Evolutionary conservation across 2,888 invertebrate genomes (phyloP), one percentile per base, ranked within the genome.

Genomic region (Pheosia tremula): DNA sequence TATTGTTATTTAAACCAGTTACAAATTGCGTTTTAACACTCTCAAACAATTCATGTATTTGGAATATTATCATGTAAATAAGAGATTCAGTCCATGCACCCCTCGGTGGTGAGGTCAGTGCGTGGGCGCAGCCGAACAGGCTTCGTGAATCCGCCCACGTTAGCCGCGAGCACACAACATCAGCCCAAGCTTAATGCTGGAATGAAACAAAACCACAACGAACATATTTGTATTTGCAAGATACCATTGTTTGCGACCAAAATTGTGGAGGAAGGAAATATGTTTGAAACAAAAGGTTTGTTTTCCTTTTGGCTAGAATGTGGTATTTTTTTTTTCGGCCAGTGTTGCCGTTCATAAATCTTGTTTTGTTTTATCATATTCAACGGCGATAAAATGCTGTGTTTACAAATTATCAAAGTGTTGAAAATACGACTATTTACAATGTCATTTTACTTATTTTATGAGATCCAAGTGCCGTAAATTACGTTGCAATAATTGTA

Each of bases 71-170:
- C 75, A 77, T 75, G 77, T 68, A 77, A 66, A 77, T 74, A 74
- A 69, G 62, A 64, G 69, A 69, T 59, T 59, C 75, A 70, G 73
- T 79, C 77, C 79, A 77, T 82, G 81, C 83, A 83, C 82, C 80
- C 80, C 73, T 78, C 79, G 75, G 67, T 75, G 68, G 69, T 73
- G 80, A 85, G 91, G 91, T 91, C 91, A 89, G 75, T 74, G 82
- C 83, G 87, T 88, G 86, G 88, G 90, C 88, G 86, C 88, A 87
- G 74, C 45, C 81, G 80, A 85, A 85, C 87, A 79, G 82, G 86
- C 86, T 80, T 64, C 81, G 82, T 83, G 80, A 72, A 76, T 78
- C 84, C 90, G 84, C 91, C 91, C 86, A 91, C 91, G 86, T 82
- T 57, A 65, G 61, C 70, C 67, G 62, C 65, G 64, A 70, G 75